These are phyloP conservation scores for Aulostomus chinensis DNA, from an alignment of 2,797 vertebrate species.

Conservation along the genomic window DNA sequence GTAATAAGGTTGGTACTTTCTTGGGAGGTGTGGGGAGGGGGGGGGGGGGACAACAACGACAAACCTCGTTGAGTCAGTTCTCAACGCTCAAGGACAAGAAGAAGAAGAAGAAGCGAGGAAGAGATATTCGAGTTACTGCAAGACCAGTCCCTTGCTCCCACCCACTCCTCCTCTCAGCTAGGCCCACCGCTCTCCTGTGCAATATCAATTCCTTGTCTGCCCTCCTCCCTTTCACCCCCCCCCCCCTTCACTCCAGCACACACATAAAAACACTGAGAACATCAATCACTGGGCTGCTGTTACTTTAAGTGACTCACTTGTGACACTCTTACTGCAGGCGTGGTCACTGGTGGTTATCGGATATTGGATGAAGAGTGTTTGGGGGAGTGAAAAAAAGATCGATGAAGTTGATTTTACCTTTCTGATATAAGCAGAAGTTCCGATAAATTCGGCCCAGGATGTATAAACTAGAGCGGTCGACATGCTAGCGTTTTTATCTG, in stretches of 20 bases:
- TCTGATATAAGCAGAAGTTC: no score
- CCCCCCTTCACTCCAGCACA: background rate
- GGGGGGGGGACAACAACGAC: constrained; percentile 62
- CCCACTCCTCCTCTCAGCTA: constrained; percentile 51
- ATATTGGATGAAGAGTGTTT: constrained; percentile 8
- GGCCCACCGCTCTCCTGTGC: constrained; percentile 45
- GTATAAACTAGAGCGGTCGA: no score
- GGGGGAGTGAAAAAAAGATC: constrained; percentile 17
- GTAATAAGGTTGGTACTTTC: constrained; percentile 71
- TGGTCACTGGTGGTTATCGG: constrained; percentile 27
- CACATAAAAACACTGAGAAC: constrained; percentile 34
- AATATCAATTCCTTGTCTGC: constrained; percentile 54
- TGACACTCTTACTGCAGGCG: constrained; percentile 36
- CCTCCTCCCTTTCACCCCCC: constrained; percentile 21
- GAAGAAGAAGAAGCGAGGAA: constrained; percentile 67
- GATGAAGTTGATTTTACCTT: no score
- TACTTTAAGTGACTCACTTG: constrained; percentile 58
- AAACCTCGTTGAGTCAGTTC: constrained; percentile 73
- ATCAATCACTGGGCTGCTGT: constrained; percentile 52
- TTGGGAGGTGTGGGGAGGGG: constrained; percentile 54
- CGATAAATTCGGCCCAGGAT: no score
- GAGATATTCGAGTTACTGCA: constrained; percentile 69
- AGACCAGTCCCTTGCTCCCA: constrained; percentile 63
- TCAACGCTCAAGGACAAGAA: constrained; percentile 64
- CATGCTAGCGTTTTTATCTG: no score